Conservation (phyloP, 2,113 vertebrate genomes). For the Apteryx mantelli region DNA sequence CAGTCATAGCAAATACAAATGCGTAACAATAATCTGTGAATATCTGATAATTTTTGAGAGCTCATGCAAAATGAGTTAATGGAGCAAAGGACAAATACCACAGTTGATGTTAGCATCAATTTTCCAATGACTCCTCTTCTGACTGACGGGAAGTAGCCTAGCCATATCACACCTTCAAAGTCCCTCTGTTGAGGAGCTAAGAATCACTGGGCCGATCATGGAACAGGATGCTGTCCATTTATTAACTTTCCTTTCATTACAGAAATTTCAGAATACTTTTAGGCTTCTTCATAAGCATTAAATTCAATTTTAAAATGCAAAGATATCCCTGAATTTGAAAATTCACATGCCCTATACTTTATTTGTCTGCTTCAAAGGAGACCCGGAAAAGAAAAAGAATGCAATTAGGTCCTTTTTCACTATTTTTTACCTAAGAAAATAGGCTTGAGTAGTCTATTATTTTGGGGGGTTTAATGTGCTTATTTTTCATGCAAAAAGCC, state of each 20-base stretch:
- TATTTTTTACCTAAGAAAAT: background rate
- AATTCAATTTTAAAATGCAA: background rate
- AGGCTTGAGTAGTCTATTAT: background rate
- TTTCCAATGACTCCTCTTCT: background rate
- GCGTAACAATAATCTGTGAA: background rate
- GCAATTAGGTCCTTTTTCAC: background rate
- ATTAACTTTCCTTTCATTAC: background rate
- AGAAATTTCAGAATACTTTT: background rate
- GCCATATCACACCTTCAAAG: background rate
- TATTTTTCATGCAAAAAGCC: background rate
- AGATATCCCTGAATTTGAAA: background rate
- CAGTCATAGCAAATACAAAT: background rate
- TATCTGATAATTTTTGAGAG: accelerated
- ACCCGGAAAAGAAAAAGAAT: background rate
- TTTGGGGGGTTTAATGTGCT: background rate
- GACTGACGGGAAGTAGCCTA: accelerated
- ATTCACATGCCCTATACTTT: background rate
- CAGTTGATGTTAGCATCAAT: background rate
- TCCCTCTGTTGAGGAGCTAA: background rate
- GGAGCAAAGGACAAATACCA: background rate
- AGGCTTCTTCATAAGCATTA: background rate
- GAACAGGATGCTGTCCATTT: accelerated
- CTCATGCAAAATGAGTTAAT: background rate
- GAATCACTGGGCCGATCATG: background rate
- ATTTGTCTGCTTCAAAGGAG: background rate